These are phyloP conservation scores for Digitonthophagus gazella DNA, from an alignment of 2,888 invertebrate genomes.

Conservation along the genomic window DNA sequence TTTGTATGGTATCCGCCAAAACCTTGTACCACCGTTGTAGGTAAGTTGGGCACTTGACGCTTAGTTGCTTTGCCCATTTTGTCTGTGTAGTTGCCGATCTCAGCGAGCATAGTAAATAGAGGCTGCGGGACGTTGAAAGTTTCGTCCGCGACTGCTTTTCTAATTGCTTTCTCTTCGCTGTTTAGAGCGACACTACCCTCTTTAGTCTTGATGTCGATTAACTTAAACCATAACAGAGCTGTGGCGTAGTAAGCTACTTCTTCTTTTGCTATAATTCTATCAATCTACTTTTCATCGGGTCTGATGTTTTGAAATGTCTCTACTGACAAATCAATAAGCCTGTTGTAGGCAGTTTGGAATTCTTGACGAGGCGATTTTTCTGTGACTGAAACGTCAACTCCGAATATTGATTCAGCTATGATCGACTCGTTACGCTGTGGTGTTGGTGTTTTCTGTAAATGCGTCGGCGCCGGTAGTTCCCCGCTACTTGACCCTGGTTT, in stretches of 20 bases:
- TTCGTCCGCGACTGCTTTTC: constrained; percentile 35
- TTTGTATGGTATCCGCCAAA: constrained; percentile 34
- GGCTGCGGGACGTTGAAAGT: constrained; percentile 39
- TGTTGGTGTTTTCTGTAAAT: not conserved
- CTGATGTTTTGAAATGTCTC: constrained; percentile 34
- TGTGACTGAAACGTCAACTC: constrained; percentile 32
- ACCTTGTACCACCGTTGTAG: not conserved
- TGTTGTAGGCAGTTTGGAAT: constrained; percentile 31
- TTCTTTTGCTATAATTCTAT: constrained; percentile 32
- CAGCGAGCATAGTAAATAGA: constrained; percentile 31
- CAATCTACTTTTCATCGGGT: constrained; percentile 35
- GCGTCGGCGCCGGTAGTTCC: not conserved
- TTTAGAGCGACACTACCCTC: constrained; percentile 34
- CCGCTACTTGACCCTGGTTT: not conserved
- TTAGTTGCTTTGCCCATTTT: constrained; percentile 39
- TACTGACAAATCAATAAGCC: constrained; percentile 31
- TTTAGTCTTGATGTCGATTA: constrained; percentile 36
- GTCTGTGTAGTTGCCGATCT: constrained; percentile 37
- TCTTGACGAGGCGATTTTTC: constrained; percentile 33
- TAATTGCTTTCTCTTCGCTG: constrained; percentile 34
- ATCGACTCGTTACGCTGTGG: constrained; percentile 12
- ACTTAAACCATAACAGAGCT: constrained; percentile 30
- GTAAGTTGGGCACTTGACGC: not conserved
- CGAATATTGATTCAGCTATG: constrained; percentile 33
- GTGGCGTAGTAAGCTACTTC: constrained; percentile 39